Evolutionary conservation across 2,113 vertebrate species (phyloP), one percentile per base, ranked within the genome.

Genomic region (Stercorarius parasiticus): DNA sequence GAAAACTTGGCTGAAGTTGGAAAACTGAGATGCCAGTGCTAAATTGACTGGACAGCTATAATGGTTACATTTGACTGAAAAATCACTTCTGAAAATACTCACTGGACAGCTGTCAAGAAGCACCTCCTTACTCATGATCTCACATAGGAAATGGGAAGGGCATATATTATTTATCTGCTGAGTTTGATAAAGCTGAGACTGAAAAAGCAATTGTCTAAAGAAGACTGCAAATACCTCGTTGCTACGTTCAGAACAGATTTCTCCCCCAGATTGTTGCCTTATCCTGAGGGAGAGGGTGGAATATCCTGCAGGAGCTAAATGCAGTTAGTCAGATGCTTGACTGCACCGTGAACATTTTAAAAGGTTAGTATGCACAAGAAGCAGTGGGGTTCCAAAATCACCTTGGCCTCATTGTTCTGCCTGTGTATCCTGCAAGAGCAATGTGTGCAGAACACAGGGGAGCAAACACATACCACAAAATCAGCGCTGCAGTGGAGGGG

Each of bases 81-180:
- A 95, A 91, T 86, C 58, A 58, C 87, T 95, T 93, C 67, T 94
- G 84, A 95, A 95, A 94, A 94, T 94, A 73, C 53, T 89, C 56
- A n/a, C 58, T 91, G 87, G 91, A 80, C 82, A 61, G 88, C 82
- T 81, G 70, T 97, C 93, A 93, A 79, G 86, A 85, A 95, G 81
- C 91, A 95, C 89, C 89, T 96, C 82, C 62, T 95, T 70, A 65
- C 69, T 95, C 89, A 83, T 88, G 85, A 71, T 94, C 92, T 97
- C 90, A 95, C 79, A 78, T 70, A 94, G 71, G 82, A 88, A 95
- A 96, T 66, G 71, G 67, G 29, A 96, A 94, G 59, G 83, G n/a
- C 58, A 86, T 80, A 85, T 47, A 83, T 92, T 94, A 94, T 96
- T 93, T 94, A 88, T 96, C 93, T 93, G 34, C 79, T 77, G 88